These are phyloP conservation scores for Oxyruncus cristatus DNA, from an alignment of 2,113 vertebrate genomes.

Conservation along the genomic window DNA sequence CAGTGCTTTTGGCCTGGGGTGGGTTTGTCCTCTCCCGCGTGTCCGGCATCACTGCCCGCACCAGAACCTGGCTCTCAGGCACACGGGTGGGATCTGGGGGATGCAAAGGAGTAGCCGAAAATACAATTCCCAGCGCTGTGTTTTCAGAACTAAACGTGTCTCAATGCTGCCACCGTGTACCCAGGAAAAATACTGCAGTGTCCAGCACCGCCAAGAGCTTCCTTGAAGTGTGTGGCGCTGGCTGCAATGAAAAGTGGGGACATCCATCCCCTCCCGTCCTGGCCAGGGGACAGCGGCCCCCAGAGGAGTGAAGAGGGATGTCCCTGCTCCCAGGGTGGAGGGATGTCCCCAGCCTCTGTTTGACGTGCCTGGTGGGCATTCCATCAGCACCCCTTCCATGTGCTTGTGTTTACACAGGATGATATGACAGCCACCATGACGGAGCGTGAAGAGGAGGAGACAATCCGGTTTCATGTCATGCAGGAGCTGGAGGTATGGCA, in stretches of 20 bases:
- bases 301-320: neutral
- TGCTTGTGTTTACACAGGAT: conserved; percentile 2
- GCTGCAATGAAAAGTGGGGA: neutral
- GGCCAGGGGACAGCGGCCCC: neutral
- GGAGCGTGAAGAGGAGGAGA: neutral
- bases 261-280: neutral
- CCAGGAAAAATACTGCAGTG: conserved; percentile 7
- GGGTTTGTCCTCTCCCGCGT: neutral
- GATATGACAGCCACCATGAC: neutral
- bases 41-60: neutral
- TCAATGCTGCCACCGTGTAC: conserved; percentile 55
- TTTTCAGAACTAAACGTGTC: neutral
- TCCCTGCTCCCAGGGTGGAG: neutral
- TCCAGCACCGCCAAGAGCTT: neutral
- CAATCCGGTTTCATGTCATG: neutral
- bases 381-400: neutral
- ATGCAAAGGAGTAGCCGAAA: neutral
- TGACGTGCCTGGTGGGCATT: rapidly evolving
- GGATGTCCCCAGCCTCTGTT: neutral
- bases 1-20: neutral
- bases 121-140: rapidly evolving
- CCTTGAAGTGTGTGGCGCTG: rapidly evolving
- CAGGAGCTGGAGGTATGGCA: conserved; percentile 55
- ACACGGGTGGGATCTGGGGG: rapidly evolving
- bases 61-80: neutral